A percentile compares a stretch with the other conserved stretches of the same genome.
Conservation (phyloP, 53 echinoderm and acorn worm species). For the Glandiceps talaboti region DNA sequence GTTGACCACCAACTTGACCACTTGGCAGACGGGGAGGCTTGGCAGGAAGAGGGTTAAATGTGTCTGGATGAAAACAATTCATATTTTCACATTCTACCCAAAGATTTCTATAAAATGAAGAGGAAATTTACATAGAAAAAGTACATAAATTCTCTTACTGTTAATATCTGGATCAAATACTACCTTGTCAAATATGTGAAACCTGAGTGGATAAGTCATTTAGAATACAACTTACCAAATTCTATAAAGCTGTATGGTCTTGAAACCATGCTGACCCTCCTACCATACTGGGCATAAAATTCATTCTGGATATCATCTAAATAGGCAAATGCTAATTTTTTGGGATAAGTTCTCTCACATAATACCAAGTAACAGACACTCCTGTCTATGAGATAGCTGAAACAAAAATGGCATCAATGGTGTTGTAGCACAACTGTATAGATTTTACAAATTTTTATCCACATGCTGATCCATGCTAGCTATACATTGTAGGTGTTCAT, state of each 20-base stretch:
- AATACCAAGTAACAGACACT: conserved; percentile 79
- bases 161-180: too few relatives aligned
- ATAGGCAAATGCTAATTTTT: conserved; percentile 69
- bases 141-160: too few relatives aligned
- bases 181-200: too few relatives aligned
- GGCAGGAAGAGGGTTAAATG: background rate
- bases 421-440: too few relatives aligned
- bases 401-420: background rate
- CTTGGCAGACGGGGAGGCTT: background rate
- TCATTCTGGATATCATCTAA: conserved; percentile 90
- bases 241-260: conserved; percentile 95
- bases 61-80: background rate
- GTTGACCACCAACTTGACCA: too few relatives aligned
- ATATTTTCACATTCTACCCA: too few relatives aligned
- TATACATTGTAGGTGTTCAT: too few relatives aligned
- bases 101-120: background rate
- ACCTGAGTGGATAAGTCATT: too few relatives aligned
- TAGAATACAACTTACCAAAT: conserved; percentile 70
- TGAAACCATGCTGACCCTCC: conserved; percentile 62
- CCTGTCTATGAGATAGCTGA: conserved; percentile 69
- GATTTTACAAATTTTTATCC: too few relatives aligned
- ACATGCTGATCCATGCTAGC: too few relatives aligned
- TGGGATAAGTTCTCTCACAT: conserved; percentile 81
- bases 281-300: conserved; percentile 84
- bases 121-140: background rate